These are phyloP conservation scores for Brachionus rotundiformis DNA, from an alignment of 1,140 invertebrate genomes.

Conservation along the genomic window DNA sequence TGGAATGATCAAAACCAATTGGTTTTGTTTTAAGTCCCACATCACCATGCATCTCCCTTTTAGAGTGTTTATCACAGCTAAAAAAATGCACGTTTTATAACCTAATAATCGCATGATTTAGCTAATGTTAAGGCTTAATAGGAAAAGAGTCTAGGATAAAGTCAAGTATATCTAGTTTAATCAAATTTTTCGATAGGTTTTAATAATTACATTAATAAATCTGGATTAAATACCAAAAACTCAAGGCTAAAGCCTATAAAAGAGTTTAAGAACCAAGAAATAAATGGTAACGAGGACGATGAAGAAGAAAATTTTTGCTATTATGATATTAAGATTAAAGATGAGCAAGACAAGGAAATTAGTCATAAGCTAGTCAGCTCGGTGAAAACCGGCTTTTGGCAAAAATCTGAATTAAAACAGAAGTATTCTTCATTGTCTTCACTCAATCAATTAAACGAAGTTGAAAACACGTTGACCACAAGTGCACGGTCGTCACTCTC, in stretches of 20 bases:
- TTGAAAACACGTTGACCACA: slow-evolving; percentile 9
- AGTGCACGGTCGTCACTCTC: slow-evolving; percentile 43
- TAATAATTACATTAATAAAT: neutral
- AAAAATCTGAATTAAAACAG: neutral
- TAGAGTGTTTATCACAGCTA: neutral
- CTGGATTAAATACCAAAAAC: neutral
- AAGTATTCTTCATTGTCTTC: slow-evolving; percentile 29
- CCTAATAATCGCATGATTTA: neutral
- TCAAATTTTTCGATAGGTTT: neutral
- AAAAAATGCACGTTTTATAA: slow-evolving; percentile 21
- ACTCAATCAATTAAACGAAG: neutral
- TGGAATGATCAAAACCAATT: neutral
- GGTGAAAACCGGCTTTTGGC: neutral
- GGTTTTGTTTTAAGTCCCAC: neutral
- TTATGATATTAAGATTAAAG: slow-evolving; percentile 41
- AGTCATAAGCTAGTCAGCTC: neutral
- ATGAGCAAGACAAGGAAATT: slow-evolving; percentile 14
- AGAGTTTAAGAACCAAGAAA: neutral
- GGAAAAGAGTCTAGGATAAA: neutral
- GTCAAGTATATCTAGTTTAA: neutral
- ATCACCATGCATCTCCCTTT: neutral
- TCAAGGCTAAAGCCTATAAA: neutral
- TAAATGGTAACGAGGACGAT: slow-evolving; percentile 12
- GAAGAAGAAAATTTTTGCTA: slow-evolving; percentile 32
- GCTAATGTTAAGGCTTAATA: neutral